These are phyloP conservation scores for Sapayoa aenigma DNA, from an alignment of 2,113 vertebrate species.

Conservation along the genomic window DNA sequence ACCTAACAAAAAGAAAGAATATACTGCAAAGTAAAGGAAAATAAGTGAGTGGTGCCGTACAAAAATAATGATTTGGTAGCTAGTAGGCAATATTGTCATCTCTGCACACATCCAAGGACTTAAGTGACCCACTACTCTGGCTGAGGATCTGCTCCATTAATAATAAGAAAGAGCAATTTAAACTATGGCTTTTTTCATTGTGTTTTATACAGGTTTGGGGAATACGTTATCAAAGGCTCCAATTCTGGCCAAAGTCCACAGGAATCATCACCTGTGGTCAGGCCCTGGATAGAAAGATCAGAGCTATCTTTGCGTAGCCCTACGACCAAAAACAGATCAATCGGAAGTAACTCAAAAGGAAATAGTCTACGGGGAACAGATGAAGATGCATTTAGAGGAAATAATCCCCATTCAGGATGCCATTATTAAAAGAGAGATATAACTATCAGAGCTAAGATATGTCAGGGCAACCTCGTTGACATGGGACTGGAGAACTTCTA, in stretches of 20 bases:
- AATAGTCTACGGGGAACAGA: slow-evolving; percentile 49
- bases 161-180: slow-evolving; percentile 50
- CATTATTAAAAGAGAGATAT: slow-evolving; percentile 56
- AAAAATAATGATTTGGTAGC: slow-evolving; percentile 44
- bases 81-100: slow-evolving; percentile 38
- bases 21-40: slow-evolving; percentile 14
- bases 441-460: slow-evolving; percentile 53
- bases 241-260: slow-evolving; percentile 53
- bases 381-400: slow-evolving; percentile 58
- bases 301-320: slow-evolving; percentile 37
- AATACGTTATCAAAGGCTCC: slow-evolving; percentile 51
- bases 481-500: slow-evolving; percentile 61
- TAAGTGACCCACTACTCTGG: slow-evolving; percentile 26
- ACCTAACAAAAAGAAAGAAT: background rate
- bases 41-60: background rate
- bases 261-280: slow-evolving; percentile 60
- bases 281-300: slow-evolving; percentile 56
- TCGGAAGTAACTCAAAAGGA: slow-evolving; percentile 51
- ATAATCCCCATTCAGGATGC: slow-evolving; percentile 60
- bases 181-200: slow-evolving; percentile 30
- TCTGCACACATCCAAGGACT: slow-evolving; percentile 31
- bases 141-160: slow-evolving; percentile 38
- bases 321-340: slow-evolving; percentile 57
- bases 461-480: slow-evolving; percentile 64
- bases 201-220: slow-evolving; percentile 48